These are phyloP conservation scores for Alouatta palliata DNA, from an alignment of 2,113 vertebrate genomes.

Conservation along the genomic window DNA sequence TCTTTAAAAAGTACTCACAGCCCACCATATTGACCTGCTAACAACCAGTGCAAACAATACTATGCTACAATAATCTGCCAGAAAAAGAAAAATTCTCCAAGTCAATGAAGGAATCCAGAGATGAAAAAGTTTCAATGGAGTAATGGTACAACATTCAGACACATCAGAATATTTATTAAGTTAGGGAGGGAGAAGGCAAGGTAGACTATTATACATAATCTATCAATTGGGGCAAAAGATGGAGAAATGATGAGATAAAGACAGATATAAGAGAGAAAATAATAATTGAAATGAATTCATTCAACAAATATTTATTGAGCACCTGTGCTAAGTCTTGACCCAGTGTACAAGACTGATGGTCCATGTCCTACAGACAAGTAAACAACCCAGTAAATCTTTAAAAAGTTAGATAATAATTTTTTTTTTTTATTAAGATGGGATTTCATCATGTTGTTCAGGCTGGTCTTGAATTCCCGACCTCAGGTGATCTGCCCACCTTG, in stretches of 20 bases:
- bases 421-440: too few relatives aligned
- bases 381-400: not conserved
- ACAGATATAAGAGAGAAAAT: not conserved
- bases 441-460: too few relatives aligned
- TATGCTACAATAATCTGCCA: not conserved
- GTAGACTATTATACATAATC: not conserved
- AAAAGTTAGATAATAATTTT: not conserved
- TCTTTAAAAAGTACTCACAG: not conserved
- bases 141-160: not conserved
- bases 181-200: not conserved
- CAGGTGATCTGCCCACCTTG: too few relatives aligned
- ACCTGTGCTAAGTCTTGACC: not conserved
- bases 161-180: not conserved
- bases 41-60: not conserved
- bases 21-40: not conserved
- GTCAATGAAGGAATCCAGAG: not conserved
- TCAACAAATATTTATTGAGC: not conserved
- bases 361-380: too few relatives aligned
- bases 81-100: not conserved
- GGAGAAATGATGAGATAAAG: conserved; percentile 4
- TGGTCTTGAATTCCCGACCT: too few relatives aligned
- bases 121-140: not conserved
- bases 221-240: not conserved
- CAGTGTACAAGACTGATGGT: too few relatives aligned
- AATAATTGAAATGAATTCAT: not conserved